Base-by-base conservation (phyloP, 2,113 vertebrate species). In the Catharus bicknelli region DNA sequence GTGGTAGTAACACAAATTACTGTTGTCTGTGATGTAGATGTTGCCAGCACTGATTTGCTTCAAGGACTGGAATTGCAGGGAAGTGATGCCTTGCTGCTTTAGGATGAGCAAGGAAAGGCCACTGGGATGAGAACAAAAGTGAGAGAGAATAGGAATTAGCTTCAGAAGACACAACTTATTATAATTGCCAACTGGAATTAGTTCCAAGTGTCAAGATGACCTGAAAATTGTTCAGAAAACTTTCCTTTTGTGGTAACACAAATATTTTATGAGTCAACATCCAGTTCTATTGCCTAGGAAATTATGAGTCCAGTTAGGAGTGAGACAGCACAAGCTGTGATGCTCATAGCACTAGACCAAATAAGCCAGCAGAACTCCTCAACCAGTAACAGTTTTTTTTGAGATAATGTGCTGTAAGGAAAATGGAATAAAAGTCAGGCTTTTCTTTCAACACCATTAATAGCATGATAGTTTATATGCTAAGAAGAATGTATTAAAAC, bases 21-120 rank as follows among this genome's bases (percentile, higher is more conserved):
- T 99, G 96, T 99, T 99, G 96, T 99, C 99, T 10, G 98, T 99
- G 55, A 99, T 98, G 88, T 99, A 99, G 95, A 99, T 98, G 50
- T 99, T 99, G 54, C 99, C 99, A 4, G 99, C 99, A 23, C 99
- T 99, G 97, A 99, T 99, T 93, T 99, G 99, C 89, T 97, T 98
- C 57, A 99, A 94, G 13, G 99, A 99, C 95, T 99, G 99, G 50
- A 99, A 98, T 47, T 99, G 98, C 45, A 99, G 98, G 5, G 99
- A 99, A 14, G 98, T 98, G 91, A 99, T 99, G 83, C 98, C 98
- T 91, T 99, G 99, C 68, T 99, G 99, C 96, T 99, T 99, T 26
- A 99, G 97, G 90, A 99, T 99, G 94, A 99, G 98, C 96, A 99
- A 97, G 68, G 99, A 99, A 93, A 99, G 99, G 55, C 99, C 99